phyloP scores from a whole-genome alignment of 2,113 vertebrate species.

The Laticauda colubrina region DNA sequence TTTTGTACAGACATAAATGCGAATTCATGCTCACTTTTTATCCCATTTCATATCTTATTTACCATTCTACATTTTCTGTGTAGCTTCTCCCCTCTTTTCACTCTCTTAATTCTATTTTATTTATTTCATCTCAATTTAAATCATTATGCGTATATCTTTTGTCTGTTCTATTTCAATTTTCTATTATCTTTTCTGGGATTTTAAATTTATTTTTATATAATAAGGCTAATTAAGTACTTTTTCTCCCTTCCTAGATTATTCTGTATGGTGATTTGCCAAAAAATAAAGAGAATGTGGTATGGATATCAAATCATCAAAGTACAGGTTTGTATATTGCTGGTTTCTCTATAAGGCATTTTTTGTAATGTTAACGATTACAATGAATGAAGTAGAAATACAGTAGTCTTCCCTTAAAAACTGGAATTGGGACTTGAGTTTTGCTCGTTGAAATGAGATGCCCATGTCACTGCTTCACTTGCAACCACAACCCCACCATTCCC shows the following conservation, averaged over 20 bases:
- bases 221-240: slow-evolving; percentile 52
- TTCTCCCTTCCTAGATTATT: slow-evolving; percentile 78
- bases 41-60: too few species aligned
- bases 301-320: slow-evolving; percentile 95
- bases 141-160: too few species aligned
- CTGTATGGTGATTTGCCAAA: slow-evolving; percentile 98
- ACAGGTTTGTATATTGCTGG: slow-evolving; percentile 82
- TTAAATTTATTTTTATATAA: slow-evolving; percentile 4
- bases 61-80: too few species aligned
- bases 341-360: slow-evolving; percentile 21
- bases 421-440: not conserved
- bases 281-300: slow-evolving; percentile 95
- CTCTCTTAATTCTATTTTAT: too few species aligned
- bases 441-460: not conserved
- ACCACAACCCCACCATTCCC: not conserved
- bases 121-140: too few species aligned
- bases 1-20: too few species aligned
- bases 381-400: not conserved
- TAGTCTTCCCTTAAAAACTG: not conserved
- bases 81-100: too few species aligned
- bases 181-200: not conserved
- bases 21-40: too few species aligned
- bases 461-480: not conserved
- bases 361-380: not conserved
- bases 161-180: too few species aligned